Evolutionary conservation across 2,888 invertebrate species (phyloP).

Genomic region (Trilocha varians): DNA sequence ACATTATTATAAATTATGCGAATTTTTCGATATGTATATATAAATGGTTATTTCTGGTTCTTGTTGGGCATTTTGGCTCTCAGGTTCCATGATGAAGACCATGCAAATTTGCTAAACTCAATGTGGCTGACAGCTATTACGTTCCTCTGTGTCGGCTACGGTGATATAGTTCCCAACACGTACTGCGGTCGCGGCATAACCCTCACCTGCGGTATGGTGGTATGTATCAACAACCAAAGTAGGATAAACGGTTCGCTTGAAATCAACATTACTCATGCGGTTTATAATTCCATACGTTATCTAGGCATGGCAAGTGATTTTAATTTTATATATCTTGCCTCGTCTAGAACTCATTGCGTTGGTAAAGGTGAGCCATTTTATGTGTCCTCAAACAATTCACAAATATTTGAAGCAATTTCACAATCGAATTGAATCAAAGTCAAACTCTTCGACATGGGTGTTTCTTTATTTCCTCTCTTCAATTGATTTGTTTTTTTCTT

Average conservation of each 20-base stretch:
- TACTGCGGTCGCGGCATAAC: conserved; percentile 99
- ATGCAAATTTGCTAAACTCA: conserved; percentile 98
- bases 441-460: conserved; percentile 60
- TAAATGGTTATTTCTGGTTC: conserved; percentile 65
- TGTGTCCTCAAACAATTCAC: conserved; percentile 44
- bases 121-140: conserved; percentile 99
- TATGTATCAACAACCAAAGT: conserved; percentile 76
- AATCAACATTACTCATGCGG: conserved; percentile 22
- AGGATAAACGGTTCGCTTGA: conserved; percentile 50
- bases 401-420: conserved; percentile 43
- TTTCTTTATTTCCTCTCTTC: conserved; percentile 22
- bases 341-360: conserved; percentile 44
- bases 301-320: conserved; percentile 46
- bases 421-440: conserved; percentile 52
- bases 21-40: conserved; percentile 11
- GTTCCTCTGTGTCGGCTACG: conserved; percentile 99
- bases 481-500: conserved; percentile 35
- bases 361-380: conserved; percentile 74
- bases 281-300: conserved; percentile 19
- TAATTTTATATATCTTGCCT: conserved; percentile 33
- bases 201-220: conserved; percentile 99
- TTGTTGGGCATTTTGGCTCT: conserved; percentile 72
- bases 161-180: conserved; percentile 99
- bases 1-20: conserved; percentile 3
- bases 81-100: conserved; percentile 98